Percentiles rank a stretch among this genome's conserved stretches.
phyloP scores from a whole-genome alignment of 2,797 vertebrate genomes.

The Nothura maculosa region DNA sequence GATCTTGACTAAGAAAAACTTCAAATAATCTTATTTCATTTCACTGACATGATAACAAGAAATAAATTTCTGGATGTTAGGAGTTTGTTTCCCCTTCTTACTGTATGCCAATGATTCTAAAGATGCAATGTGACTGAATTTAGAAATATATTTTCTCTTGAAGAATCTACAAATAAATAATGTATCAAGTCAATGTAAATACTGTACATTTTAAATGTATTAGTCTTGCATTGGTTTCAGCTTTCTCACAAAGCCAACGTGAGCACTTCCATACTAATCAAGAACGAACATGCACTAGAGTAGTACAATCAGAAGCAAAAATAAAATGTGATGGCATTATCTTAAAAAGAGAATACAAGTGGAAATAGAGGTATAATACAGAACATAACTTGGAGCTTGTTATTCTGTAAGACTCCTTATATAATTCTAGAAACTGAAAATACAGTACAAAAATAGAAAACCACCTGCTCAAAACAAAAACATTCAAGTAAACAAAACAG shows the following conservation, averaged over 20 bases:
- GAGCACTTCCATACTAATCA: not conserved
- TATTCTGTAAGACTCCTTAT: not conserved
- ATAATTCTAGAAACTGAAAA: not conserved
- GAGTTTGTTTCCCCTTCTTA: not conserved
- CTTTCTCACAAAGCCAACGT: constrained; percentile 5
- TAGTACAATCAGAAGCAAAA: not conserved
- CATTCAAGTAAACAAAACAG: not conserved
- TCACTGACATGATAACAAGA: not conserved
- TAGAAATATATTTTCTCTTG: not conserved
- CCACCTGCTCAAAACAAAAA: not conserved
- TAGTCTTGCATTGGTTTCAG: not conserved
- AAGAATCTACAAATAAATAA: not conserved
- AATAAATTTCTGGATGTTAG: not conserved
- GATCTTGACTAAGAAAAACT: not conserved
- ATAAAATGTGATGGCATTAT: not conserved
- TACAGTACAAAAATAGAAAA: not conserved
- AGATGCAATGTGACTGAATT: not conserved
- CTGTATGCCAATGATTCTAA: not conserved
- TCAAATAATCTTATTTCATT: not conserved
- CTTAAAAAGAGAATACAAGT: not conserved
- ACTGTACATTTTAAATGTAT: not conserved
- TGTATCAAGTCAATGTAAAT: not conserved
- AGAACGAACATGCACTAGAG: not conserved
- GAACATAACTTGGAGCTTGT: constrained; percentile 1
- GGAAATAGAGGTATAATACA: not conserved